Evolutionary conservation across 2,888 invertebrate genomes (phyloP).

Genomic region (Seira ritae): DNA sequence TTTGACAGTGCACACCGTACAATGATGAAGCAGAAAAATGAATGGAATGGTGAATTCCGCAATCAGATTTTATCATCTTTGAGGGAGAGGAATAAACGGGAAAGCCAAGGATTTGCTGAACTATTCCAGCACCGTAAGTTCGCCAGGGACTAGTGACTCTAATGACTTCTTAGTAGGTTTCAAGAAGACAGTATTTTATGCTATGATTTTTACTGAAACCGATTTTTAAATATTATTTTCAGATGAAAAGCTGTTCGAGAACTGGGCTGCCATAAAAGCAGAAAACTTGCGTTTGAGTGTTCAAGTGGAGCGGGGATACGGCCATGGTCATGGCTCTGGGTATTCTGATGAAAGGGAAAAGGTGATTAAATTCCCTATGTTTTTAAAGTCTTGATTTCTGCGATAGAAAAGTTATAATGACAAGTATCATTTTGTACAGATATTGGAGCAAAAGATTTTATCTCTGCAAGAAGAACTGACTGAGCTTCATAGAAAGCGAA

Average conservation of each 20-base stretch:
- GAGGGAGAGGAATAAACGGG: slow-evolving; percentile 84
- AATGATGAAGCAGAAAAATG: slow-evolving; percentile 48
- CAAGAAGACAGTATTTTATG: not conserved
- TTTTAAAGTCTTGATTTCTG: too few relatives aligned
- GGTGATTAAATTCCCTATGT: slow-evolving; percentile 57
- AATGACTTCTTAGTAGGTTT: not conserved
- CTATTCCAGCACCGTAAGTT: slow-evolving; percentile 88
- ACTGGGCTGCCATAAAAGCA: slow-evolving; percentile 85
- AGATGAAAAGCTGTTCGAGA: slow-evolving; percentile 93
- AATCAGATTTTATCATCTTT: slow-evolving; percentile 83
- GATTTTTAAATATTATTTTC: slow-evolving; percentile 50
- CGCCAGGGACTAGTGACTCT: slow-evolving; percentile 46
- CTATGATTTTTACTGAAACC: too few relatives aligned
- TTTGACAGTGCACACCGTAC: too few relatives aligned
- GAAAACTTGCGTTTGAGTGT: slow-evolving; percentile 91
- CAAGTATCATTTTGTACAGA: slow-evolving; percentile 33
- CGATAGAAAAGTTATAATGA: too few relatives aligned
- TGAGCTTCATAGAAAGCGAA: slow-evolving; percentile 89
- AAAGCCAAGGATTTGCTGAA: slow-evolving; percentile 86
- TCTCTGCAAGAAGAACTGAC: slow-evolving; percentile 95
- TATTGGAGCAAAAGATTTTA: slow-evolving; percentile 90
- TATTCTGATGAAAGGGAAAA: slow-evolving; percentile 74
- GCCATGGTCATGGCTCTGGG: slow-evolving; percentile 66
- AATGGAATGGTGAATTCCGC: slow-evolving; percentile 80
- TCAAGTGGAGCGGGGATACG: slow-evolving; percentile 87